Percentiles rank a stretch among this genome's conserved stretches.
Evolutionary conservation across 2,113 vertebrate genomes (phyloP).

Genomic region (Bubalus kerabau): DNA sequence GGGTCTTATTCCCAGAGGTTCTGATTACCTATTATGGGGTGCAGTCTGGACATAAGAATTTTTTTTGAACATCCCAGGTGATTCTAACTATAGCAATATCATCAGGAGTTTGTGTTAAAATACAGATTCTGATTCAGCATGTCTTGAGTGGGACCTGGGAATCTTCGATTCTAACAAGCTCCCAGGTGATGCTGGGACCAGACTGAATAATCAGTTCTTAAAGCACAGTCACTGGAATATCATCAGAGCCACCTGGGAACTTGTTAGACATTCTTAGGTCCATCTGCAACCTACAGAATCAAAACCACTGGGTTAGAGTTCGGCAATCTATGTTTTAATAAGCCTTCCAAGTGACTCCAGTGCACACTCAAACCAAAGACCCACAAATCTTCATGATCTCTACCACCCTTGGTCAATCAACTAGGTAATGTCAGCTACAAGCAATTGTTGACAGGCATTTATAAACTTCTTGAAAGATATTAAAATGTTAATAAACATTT

Average conservation of each 20-base stretch:
- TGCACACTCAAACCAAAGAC: background rate
- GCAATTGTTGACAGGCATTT: background rate
- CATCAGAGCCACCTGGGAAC: background rate
- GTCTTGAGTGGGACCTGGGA: background rate
- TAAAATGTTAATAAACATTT: constrained; percentile 6
- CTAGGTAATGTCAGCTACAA: background rate
- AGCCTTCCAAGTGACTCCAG: background rate
- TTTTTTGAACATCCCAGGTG: background rate
- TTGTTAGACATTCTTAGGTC: background rate
- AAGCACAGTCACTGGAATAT: background rate
- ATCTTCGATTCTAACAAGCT: background rate
- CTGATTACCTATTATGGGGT: background rate
- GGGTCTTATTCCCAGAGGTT: background rate
- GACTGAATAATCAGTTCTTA: background rate
- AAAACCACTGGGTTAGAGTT: background rate
- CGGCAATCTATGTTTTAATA: background rate
- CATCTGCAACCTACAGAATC: background rate
- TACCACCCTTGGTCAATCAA: background rate
- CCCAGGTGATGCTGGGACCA: background rate
- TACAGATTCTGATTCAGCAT: background rate
- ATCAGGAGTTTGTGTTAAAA: background rate
- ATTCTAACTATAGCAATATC: background rate
- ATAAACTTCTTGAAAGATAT: background rate
- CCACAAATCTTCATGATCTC: background rate
- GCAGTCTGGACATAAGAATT: background rate